Percentiles rank a stretch among this genome's conserved stretches.
These are phyloP conservation scores for Channa argus DNA, from an alignment of 2,113 vertebrate genomes.

Conservation along the genomic window DNA sequence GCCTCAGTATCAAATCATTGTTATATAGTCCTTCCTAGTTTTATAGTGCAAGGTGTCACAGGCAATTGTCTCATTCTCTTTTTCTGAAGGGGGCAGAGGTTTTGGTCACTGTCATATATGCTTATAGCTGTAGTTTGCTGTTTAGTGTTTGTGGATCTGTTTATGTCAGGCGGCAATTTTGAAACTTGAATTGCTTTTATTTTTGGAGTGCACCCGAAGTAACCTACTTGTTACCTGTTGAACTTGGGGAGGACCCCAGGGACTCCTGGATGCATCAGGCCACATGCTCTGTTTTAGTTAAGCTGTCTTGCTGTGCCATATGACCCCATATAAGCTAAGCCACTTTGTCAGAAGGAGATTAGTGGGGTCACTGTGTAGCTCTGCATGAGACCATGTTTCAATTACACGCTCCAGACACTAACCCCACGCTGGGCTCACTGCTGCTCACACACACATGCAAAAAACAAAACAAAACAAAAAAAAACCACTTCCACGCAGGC, in stretches of 20 bases:
- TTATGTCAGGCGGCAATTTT: slow-evolving; percentile 4
- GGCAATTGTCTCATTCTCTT: not conserved
- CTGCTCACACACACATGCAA: slow-evolving; percentile 32
- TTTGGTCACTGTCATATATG: not conserved
- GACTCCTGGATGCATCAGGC: slow-evolving; percentile 16
- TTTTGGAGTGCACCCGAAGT: not conserved
- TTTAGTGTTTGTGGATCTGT: not conserved
- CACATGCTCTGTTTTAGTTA: slow-evolving; percentile 64
- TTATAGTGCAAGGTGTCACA: too few species aligned
- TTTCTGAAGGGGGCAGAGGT: not conserved
- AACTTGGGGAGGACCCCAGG: slow-evolving; percentile 22
- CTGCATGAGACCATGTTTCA: slow-evolving; percentile 76
- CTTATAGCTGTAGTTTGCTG: not conserved
- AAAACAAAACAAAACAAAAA: not conserved
- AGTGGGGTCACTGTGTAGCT: slow-evolving; percentile 80
- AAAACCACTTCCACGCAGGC: not conserved
- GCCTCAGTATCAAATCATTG: too few species aligned
- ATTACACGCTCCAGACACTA: slow-evolving; percentile 76
- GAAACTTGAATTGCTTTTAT: not conserved
- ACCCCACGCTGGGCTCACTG: slow-evolving; percentile 66
- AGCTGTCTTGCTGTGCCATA: slow-evolving; percentile 80
- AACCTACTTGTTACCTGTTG: slow-evolving; percentile 46
- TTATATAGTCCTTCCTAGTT: too few species aligned
- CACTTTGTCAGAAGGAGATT: slow-evolving; percentile 86
- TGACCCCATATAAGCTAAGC: slow-evolving; percentile 83